Conservation (phyloP, 1,140 invertebrate species). For the Drosophila pseudoananassae region DNA sequence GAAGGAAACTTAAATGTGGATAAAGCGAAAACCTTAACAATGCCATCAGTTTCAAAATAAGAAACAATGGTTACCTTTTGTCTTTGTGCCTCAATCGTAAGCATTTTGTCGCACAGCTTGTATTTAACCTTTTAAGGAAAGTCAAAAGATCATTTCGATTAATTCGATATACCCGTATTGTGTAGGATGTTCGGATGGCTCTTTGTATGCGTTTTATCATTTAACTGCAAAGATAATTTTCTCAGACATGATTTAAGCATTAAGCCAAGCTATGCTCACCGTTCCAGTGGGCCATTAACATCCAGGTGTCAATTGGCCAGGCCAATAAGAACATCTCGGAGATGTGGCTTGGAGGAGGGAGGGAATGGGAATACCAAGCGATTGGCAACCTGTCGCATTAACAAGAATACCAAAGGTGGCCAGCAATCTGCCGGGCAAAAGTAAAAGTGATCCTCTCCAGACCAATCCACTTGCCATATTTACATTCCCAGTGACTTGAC, state of each 20-base stretch:
- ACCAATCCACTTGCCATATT: slow-evolving; percentile 59
- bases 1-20: neutral
- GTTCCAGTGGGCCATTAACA: slow-evolving; percentile 57
- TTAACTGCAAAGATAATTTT: slow-evolving; percentile 45
- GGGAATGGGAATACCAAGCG: slow-evolving; percentile 16
- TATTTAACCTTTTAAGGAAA: slow-evolving; percentile 53
- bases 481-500: slow-evolving; percentile 73
- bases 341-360: neutral
- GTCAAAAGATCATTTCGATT: slow-evolving; percentile 10
- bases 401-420: slow-evolving; percentile 66
- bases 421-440: slow-evolving; percentile 50
- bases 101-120: slow-evolving; percentile 47
- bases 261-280: slow-evolving; percentile 40
- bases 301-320: slow-evolving; percentile 73
- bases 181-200: slow-evolving; percentile 6
- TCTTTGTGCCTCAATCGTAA: neutral
- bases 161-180: slow-evolving; percentile 6
- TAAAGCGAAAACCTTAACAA: neutral
- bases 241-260: slow-evolving; percentile 60
- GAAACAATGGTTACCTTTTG: slow-evolving; percentile 1
- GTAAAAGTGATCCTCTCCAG: slow-evolving; percentile 67
- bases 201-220: slow-evolving; percentile 37
- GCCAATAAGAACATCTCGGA: slow-evolving; percentile 24
- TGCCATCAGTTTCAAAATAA: neutral
- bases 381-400: slow-evolving; percentile 73